Conservation (phyloP, 2,888 invertebrate species). For the Chymomyza fuscimana region DNA sequence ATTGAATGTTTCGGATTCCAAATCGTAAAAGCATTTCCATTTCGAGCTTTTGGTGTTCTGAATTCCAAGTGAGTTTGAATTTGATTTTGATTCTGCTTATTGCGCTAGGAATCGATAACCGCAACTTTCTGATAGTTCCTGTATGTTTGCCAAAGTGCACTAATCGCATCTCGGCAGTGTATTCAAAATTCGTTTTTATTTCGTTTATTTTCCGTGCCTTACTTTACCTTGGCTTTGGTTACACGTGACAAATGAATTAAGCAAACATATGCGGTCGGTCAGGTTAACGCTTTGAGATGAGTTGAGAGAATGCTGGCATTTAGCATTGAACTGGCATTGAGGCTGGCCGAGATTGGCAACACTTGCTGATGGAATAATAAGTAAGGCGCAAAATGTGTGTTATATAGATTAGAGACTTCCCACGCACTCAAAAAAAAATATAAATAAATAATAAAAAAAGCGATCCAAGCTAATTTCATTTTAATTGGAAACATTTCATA, state of each 20-base stretch:
- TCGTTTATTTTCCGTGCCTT: background rate
- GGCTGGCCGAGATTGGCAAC: constrained; percentile 39
- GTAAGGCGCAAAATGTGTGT: background rate
- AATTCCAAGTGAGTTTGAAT: too few relatives aligned
- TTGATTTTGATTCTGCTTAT: too few relatives aligned
- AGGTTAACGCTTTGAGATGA: background rate
- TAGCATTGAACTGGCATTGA: constrained; percentile 60
- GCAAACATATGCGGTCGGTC: background rate
- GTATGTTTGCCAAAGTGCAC: too few relatives aligned
- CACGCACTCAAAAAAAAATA: background rate
- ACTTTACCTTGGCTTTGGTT: background rate
- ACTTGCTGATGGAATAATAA: background rate
- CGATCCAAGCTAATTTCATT: constrained; percentile 36
- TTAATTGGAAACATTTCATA: constrained; percentile 32
- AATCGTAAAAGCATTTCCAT: too few relatives aligned
- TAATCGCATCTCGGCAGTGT: background rate
- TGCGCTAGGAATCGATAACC: too few relatives aligned
- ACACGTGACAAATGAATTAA: constrained; percentile 31
- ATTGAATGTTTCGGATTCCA: too few relatives aligned
- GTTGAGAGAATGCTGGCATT: constrained; percentile 37
- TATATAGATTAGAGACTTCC: background rate
- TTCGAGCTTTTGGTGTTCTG: too few relatives aligned
- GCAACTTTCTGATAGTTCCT: too few relatives aligned
- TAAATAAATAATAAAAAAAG: background rate
- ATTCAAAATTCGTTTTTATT: background rate